phyloP scores from a whole-genome alignment of 2,797 vertebrate genomes.

The Sebastes jordani region DNA sequence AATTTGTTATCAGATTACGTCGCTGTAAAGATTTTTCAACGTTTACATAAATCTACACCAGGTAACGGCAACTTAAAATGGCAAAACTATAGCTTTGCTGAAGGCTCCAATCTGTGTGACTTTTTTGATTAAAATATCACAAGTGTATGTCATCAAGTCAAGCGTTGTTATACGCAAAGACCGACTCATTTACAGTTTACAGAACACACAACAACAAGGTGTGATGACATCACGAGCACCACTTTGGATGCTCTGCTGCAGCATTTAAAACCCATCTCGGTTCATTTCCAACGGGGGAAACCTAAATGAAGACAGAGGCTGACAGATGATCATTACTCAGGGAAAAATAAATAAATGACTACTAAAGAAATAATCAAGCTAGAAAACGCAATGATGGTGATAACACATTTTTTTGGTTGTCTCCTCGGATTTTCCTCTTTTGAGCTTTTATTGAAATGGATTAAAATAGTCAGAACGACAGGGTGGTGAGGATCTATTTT shows the following conservation, averaged over 20 bases:
- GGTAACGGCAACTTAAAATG: background rate
- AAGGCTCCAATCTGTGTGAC: background rate
- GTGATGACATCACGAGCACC: conserved; percentile 8
- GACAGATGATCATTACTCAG: conserved; percentile 44
- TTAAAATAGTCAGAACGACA: conserved; percentile 67
- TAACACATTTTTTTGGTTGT: conserved; percentile 39
- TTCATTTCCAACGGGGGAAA: conserved; percentile 17
- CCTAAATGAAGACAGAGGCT: conserved; percentile 3
- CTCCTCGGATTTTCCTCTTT: conserved; percentile 57
- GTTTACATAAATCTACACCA: background rate
- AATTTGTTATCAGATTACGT: background rate
- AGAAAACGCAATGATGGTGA: conserved; percentile 44
- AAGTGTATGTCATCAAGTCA: background rate
- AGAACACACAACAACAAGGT: conserved; percentile 13
- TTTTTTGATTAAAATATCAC: background rate
- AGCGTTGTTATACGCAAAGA: background rate
- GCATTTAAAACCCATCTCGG: background rate
- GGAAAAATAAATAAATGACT: conserved; percentile 43
- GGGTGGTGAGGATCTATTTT: conserved; percentile 66
- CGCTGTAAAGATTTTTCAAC: background rate
- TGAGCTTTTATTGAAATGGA: conserved; percentile 69
- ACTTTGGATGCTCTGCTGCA: background rate
- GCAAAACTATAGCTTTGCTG: background rate
- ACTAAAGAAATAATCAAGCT: conserved; percentile 59
- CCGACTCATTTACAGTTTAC: conserved; percentile 1